Base-by-base conservation (phyloP, 2,797 vertebrate genomes). In the Leuciscus waleckii region DNA sequence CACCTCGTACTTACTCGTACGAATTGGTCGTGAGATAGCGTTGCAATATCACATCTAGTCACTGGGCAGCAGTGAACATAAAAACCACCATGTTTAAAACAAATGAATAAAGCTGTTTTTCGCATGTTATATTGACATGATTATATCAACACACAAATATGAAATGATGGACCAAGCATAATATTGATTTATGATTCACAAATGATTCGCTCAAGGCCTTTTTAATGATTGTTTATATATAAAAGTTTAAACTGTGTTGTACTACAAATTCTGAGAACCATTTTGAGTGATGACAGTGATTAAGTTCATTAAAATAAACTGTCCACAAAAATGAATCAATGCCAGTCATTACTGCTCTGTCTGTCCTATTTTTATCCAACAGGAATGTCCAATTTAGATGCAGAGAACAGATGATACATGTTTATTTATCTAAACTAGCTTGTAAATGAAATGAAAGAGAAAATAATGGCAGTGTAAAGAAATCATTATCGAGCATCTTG, bases 401-500 rank as follows among this genome's bases (percentile, higher is more conserved):
- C 87, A 32, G 76, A 89, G 88, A 83, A 43, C 63, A 51, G 84
- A 81, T 79, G 54, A 81, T 39, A 79, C 89, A 86, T 19, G 91
- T 92, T 93, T 92, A 92, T 92, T 93, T 87, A 93, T 93, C 89
- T 90, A 94, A 93, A 94, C 91, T 91, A 93, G 87, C 85, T 89
- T 87, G 90, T 81, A 91, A 89, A 87, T 86, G 16, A 89, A 90
- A 73, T 54, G 65, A 81, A 68, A 74, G 88, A 73, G 19, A 76
- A 80, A 80, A 79, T 43, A 56, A 78, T 46, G 21, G 56, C 14
- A 37, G 11, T 68, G n/a, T 56, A 73, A 85, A 85, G 7, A 87
- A 85, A 86, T 46, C 13, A 86, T 41, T 19, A 78, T 78, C 68
- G 85, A 79, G 85, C 79, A 68, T 90, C 87, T 71, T 16, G 14